Base-by-base conservation (phyloP, 2,888 invertebrate genomes). In the Thecophora atra region DNA sequence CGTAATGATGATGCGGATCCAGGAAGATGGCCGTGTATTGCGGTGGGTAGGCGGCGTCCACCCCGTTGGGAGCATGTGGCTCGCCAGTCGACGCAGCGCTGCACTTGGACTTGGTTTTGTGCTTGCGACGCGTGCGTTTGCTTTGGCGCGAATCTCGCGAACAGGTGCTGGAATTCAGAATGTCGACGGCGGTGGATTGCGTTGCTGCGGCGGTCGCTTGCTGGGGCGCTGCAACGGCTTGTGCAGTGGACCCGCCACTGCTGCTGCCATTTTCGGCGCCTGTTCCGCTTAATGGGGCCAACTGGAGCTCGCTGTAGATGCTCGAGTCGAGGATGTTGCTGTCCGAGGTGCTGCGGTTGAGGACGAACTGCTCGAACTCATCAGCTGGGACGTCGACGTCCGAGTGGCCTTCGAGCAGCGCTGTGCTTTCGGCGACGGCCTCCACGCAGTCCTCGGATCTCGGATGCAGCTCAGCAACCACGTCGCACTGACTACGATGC, bases 1-100 rank as follows among this genome's bases (percentile, higher is more conserved):
- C 76, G 72, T 75, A 74, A 65, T 76, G 79, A 75, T 77, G 78
- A 21, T 75, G 75, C 8, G 74, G 76, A 75, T 86, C 85, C 72
- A 85, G 72, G 73, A 82, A 85, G 71, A 86, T 85, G 70, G 86
- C 80, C 6, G 85, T 81, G 62, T 86, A 86, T 51, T 84, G 84
- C 7, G 86, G 85, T 65, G 84, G 85, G 76, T 82, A 84, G 70
- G 80, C 74, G 75, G 80, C 72, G 0, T 73, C 76, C 71, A 73
- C 74, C 8, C 74, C 65, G 24, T 73, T 70, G 8, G 72, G 72
- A 5, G 73, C 64, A 15, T 21, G 72, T 47, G 37, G 69, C 47
- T 44, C 72, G 73, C 47, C 28, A 37, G 54, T 42, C 4, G 67
- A 67, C 15, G 37, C 67, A 15, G 54, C 76, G 70, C 74, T 79